Evolutionary conservation across 2,888 invertebrate species (phyloP).

Genomic region (Clepsis dumicolana): DNA sequence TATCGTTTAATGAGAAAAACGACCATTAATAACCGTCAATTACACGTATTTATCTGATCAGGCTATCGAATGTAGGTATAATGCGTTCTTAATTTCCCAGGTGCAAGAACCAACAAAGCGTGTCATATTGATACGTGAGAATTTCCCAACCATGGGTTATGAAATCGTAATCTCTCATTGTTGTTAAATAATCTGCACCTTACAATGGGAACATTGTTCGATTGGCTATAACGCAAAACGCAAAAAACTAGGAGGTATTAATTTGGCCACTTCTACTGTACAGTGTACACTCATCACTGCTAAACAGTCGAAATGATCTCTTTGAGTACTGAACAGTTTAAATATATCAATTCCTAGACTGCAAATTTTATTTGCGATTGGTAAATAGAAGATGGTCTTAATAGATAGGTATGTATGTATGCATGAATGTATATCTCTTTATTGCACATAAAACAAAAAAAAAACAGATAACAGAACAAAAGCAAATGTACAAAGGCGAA

Average conservation of each 20-base stretch:
- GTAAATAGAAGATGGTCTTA: background rate
- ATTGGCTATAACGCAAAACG: constrained; percentile 25
- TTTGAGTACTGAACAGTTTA: background rate
- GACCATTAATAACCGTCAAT: constrained; percentile 30
- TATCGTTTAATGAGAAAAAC: background rate
- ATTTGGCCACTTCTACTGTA: constrained; percentile 3
- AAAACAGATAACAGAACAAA: too few relatives aligned
- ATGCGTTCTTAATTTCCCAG: constrained; percentile 50
- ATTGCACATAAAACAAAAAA: too few relatives aligned
- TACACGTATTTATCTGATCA: constrained; percentile 28
- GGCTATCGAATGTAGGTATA: constrained; percentile 42
- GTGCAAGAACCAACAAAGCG: constrained; percentile 54
- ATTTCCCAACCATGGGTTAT: constrained; percentile 74
- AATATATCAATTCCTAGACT: background rate
- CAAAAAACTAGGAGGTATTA: constrained; percentile 19
- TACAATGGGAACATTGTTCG: constrained; percentile 73
- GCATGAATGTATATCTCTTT: too few relatives aligned
- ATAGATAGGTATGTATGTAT: background rate
- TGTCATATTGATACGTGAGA: constrained; percentile 71
- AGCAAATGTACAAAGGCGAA: too few relatives aligned
- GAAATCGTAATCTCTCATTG: constrained; percentile 73
- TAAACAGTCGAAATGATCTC: background rate
- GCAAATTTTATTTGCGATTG: background rate
- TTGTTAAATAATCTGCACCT: constrained; percentile 72
- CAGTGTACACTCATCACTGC: background rate